Evolutionary conservation across 2,888 invertebrate genomes (phyloP).

Genomic region (Hyalella azteca): DNA sequence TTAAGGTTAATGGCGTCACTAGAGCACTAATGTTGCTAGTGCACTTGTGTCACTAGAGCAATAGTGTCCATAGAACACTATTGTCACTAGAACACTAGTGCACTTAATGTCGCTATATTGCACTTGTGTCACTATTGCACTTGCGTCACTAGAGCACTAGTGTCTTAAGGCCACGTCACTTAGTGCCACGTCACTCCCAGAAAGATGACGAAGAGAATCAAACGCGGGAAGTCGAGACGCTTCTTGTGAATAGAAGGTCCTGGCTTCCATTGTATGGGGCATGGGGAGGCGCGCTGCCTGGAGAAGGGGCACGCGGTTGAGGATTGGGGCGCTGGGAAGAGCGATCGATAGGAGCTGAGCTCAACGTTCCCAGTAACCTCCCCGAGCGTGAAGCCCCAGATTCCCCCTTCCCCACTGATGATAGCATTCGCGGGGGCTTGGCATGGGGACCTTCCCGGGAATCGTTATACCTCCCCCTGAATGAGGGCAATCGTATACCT

Average conservation of each 20-base stretch:
- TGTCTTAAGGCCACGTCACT: no score
- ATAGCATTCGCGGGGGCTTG: constrained; percentile 5
- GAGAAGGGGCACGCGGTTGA: not conserved
- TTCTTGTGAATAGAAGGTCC: constrained; percentile 18
- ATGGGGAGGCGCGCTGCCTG: not conserved
- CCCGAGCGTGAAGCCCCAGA: constrained; percentile 14
- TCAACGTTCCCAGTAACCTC: constrained; percentile 36
- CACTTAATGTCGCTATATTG: no score
- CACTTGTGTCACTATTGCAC: no score
- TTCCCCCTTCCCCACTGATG: not conserved
- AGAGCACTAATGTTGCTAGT: no score
- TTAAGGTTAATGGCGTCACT: no score
- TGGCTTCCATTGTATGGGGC: constrained; percentile 13
- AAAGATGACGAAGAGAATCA: not conserved
- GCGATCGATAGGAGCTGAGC: constrained; percentile 25
- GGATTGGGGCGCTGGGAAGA: constrained; percentile 17
- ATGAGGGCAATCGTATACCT: no score
- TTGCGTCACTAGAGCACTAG: no score
- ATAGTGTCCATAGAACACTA: no score
- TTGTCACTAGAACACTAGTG: no score
- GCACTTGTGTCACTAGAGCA: no score
- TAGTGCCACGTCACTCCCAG: not conserved
- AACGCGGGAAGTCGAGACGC: not conserved
- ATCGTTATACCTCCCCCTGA: no score
- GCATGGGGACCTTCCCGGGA: not conserved